These are phyloP conservation scores for Phorcus lineatus DNA, from an alignment of 2,888 invertebrate genomes.

Conservation along the genomic window DNA sequence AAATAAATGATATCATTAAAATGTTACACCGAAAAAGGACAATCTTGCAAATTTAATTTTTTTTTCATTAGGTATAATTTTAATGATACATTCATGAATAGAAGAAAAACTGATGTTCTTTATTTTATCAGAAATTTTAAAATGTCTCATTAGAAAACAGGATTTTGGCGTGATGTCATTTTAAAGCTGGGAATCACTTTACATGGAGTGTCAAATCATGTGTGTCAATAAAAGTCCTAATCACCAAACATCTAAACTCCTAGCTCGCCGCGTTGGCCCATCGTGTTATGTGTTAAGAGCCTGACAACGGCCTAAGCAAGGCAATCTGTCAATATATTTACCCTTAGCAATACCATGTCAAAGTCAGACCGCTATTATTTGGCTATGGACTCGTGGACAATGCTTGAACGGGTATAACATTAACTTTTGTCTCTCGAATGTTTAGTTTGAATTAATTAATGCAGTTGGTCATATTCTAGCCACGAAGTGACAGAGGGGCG, in stretches of 20 bases:
- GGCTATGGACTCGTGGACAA: not conserved
- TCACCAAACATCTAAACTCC: not conserved
- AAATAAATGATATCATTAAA: not conserved
- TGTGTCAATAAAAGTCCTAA: not conserved
- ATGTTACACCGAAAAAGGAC: no score
- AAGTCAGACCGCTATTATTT: not conserved
- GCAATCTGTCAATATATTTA: slow-evolving; percentile 15
- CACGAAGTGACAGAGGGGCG: not conserved
- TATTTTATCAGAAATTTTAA: not conserved
- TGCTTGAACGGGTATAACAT: not conserved
- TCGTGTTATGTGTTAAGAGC: not conserved
- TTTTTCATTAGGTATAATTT: not conserved
- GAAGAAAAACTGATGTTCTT: no score
- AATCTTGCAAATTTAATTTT: not conserved
- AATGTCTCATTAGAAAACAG: not conserved
- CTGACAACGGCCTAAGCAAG: not conserved
- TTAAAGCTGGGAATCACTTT: no score
- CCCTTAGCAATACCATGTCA: not conserved
- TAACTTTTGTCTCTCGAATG: not conserved
- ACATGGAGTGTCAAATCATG: not conserved
- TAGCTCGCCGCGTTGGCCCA: not conserved
- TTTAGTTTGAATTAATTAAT: slow-evolving; percentile 7
- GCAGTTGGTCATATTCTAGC: not conserved
- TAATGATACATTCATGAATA: not conserved
- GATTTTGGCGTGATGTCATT: not conserved